Percentiles rank a stretch among this genome's conserved stretches.
These are phyloP conservation scores for Lagocephalus sceleratus DNA, from an alignment of 2,797 vertebrate genomes.

Conservation along the genomic window DNA sequence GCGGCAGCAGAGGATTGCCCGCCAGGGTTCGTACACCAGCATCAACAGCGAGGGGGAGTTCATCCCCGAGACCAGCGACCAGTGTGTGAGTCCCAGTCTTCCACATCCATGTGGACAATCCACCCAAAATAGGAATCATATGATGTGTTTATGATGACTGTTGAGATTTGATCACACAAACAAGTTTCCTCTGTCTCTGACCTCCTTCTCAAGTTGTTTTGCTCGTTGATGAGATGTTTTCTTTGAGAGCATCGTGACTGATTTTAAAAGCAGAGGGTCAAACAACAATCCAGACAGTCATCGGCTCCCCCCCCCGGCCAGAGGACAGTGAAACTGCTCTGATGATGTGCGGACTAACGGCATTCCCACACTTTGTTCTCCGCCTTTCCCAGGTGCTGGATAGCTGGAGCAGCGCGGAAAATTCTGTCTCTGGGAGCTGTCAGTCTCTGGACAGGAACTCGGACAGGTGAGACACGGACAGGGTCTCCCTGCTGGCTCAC, in stretches of 20 bases:
- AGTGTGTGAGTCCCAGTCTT: conserved; percentile 75
- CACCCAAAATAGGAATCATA: too few relatives aligned
- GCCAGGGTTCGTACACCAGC: conserved; percentile 91
- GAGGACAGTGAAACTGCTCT: too few relatives aligned
- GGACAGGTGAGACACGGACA: conserved; percentile 80
- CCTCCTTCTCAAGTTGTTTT: too few relatives aligned
- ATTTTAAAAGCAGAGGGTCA: too few relatives aligned
- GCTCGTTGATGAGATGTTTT: too few relatives aligned
- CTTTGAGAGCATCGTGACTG: too few relatives aligned
- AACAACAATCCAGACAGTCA: too few relatives aligned
- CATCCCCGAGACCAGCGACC: conserved; percentile 86
- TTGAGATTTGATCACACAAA: too few relatives aligned
- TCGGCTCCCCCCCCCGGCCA: too few relatives aligned
- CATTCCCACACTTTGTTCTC: conserved; percentile 3
- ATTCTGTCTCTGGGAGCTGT: conserved; percentile 94
- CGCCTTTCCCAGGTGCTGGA: conserved; percentile 82
- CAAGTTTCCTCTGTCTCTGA: too few relatives aligned
- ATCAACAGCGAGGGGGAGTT: conserved; percentile 94
- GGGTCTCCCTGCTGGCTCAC: background rate
- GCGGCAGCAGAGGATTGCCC: conserved; percentile 92
- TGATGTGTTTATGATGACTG: too few relatives aligned
- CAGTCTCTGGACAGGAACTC: conserved; percentile 94
- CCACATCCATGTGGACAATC: conserved; percentile 6
- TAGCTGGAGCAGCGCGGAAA: conserved; percentile 94
- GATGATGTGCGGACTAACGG: too few relatives aligned